phyloP scores from a whole-genome alignment of 2,113 vertebrate species.

The Scomber scombrus region DNA sequence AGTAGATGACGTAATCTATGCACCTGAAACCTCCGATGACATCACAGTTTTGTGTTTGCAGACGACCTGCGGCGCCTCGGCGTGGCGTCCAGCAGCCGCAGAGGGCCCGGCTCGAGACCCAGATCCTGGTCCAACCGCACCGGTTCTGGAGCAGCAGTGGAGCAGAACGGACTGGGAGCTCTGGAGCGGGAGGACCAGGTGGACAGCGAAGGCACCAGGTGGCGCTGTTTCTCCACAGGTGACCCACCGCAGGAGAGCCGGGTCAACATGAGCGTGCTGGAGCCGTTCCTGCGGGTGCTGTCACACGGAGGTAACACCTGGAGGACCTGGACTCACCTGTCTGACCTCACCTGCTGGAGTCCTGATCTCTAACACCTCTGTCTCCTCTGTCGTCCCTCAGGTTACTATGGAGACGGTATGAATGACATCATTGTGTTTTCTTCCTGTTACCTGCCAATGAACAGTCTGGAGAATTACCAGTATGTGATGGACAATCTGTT shows the following conservation, averaged over 20 bases:
- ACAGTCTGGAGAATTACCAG: conserved; percentile 81
- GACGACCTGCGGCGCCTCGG: conserved; percentile 81
- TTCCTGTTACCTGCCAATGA: conserved; percentile 87
- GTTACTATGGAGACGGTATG: conserved; percentile 86
- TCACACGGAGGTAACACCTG: conserved; percentile 86
- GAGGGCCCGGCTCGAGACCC: background rate
- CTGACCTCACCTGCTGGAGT: background rate
- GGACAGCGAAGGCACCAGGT: conserved; percentile 82
- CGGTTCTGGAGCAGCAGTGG: conserved; percentile 24
- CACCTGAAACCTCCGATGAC: background rate
- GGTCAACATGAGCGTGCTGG: conserved; percentile 85
- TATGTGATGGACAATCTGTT: conserved; percentile 91
- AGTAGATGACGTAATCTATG: accelerated
- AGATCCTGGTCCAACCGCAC: background rate
- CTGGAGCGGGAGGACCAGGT: conserved; percentile 79
- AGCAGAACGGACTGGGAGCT: conserved; percentile 54
- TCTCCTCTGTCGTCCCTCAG: conserved; percentile 68
- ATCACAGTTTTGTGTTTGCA: conserved; percentile 36
- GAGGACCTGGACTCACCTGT: background rate
- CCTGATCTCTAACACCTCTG: background rate
- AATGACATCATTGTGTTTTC: conserved; percentile 89
- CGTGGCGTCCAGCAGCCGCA: conserved; percentile 27
- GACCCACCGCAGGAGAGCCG: conserved; percentile 69
- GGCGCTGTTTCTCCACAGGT: conserved; percentile 85
- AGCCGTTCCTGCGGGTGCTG: conserved; percentile 86